Base-by-base conservation (phyloP, 92 coral and sea anemone species). In the Phenganax marumi region DNA sequence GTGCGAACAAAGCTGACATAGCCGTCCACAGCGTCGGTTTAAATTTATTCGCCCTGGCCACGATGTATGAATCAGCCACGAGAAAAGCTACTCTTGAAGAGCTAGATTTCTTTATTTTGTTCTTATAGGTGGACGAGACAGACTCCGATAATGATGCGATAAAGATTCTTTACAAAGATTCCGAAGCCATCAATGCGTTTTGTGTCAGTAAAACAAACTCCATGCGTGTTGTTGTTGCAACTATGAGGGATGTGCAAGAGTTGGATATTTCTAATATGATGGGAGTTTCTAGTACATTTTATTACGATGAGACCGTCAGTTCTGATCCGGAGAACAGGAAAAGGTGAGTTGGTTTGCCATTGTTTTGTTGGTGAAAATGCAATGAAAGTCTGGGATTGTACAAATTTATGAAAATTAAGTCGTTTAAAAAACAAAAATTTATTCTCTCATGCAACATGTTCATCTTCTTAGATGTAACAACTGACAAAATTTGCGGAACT, bases 131-230 rank as follows among this genome's bases (percentile, higher is more conserved):
- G 63, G 97, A 95, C 56, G 87, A 75, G 23, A 61, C 84, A 12
- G 93, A 92, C 52, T 53, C 84, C 54, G 85, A 47, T 0, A 93
- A 87, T 21, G 77, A 74, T 25, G 76, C 88, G 60, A 84, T 87
- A 50, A 90, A 86, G 65, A 65, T 95, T 60, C 85, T 95, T 14
- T 93, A 95, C 71, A 95, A 95, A 84, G 98, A 95, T 81, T 81
- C 98, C 0, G 98, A 95, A 85, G 98, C 92, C 8, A 95, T 95
- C 87, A 95, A 88, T 69, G 76, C 97, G 23, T 95, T 95, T 57
- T 95, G 98, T 76, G 85, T 95, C 23, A 95, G 93, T 78, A 93
- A 86, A 97, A 97, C 99, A 13, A 91, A 92, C 48, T 91, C 96
- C 8, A 92, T 91, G 74, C 90, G 88, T 66, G 86, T 96, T 71